Evolutionary conservation across 1,140 invertebrate species (phyloP), one percentile per base, ranked within the genome.

Genomic region (Diachasma alloeum): DNA sequence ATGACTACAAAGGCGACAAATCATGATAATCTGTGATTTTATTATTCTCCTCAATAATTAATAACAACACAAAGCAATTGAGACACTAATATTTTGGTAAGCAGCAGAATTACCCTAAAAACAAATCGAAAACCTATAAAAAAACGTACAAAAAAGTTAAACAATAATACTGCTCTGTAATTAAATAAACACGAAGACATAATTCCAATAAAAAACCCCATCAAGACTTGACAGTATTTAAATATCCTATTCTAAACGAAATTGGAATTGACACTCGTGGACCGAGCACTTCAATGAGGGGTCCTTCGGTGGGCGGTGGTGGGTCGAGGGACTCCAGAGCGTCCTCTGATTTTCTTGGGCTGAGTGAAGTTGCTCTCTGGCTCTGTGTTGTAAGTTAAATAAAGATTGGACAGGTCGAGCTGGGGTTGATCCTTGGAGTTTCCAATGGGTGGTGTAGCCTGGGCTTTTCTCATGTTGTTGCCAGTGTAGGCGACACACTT

Each of bases 401-500:
- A 90, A 72, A 90, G 86, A 77, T 87, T 88, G 2, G 89, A 90
- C 69, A 90, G 81, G 77, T 90, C 89, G 0, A 87, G 85, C 42
- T 87, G 84, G 0, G 80, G 80, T 82, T 83, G 85, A 69, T 87
- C 87, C 84, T 86, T 89, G 19, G 81, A 80, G 77, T 81, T 85
- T 74, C 82, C 85, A 15, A 82, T 75, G 9, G 81, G 70, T 26
- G 85, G 75, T 24, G 82, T 81, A 6, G 82, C 79, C 77, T 89
- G 85, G 11, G 87, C 87, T 85, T 96, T 96, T 24, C 95, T 90
- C 96, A 99, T 99, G 86, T 99, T 99, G 89, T 99, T 99, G 0
- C 98, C 98, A 15, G 98, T 98, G 87, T 99, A 99, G 0, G 98
- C 98, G 1, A 99, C 97, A 90, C 97, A 99, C 86, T 96, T 96